A percentile compares a stretch with the other conserved stretches of the same genome.
Evolutionary conservation across 2,797 vertebrate genomes (phyloP).

Genomic region (Leptodactylus fallax): DNA sequence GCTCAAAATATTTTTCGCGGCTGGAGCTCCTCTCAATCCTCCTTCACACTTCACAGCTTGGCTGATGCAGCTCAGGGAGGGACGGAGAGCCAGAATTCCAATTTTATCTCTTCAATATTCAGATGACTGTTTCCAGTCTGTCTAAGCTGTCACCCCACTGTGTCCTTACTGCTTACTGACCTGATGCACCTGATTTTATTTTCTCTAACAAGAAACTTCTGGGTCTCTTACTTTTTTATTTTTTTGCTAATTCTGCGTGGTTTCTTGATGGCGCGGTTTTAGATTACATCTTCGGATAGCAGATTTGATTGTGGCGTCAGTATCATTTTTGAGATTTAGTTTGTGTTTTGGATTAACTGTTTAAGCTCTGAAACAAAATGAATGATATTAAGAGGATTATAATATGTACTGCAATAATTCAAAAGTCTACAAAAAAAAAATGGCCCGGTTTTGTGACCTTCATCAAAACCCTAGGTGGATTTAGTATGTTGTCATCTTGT

Average conservation of each 20-base stretch:
- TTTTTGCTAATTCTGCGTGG: not conserved
- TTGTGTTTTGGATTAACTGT: not conserved
- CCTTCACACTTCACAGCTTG: constrained; percentile 59
- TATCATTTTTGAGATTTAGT: not conserved
- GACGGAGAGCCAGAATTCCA: constrained; percentile 35
- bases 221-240: not conserved
- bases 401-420: not conserved
- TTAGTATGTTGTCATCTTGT: not conserved
- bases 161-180: constrained; percentile 56
- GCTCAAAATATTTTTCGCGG: constrained; percentile 41
- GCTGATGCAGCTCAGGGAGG: constrained; percentile 36
- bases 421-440: not conserved
- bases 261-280: not conserved
- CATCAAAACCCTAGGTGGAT: not conserved
- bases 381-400: not conserved
- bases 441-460: too few species aligned
- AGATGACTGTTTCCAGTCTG: constrained; percentile 44
- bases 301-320: not conserved
- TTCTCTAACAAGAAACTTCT: not conserved
- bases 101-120: constrained; percentile 52
- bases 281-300: not conserved
- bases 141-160: constrained; percentile 51
- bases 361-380: not conserved
- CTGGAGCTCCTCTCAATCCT: constrained; percentile 42
- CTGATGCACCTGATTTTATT: constrained; percentile 40